These are phyloP conservation scores for Tringa solitaria DNA, from an alignment of 2,113 vertebrate genomes.

Conservation along the genomic window DNA sequence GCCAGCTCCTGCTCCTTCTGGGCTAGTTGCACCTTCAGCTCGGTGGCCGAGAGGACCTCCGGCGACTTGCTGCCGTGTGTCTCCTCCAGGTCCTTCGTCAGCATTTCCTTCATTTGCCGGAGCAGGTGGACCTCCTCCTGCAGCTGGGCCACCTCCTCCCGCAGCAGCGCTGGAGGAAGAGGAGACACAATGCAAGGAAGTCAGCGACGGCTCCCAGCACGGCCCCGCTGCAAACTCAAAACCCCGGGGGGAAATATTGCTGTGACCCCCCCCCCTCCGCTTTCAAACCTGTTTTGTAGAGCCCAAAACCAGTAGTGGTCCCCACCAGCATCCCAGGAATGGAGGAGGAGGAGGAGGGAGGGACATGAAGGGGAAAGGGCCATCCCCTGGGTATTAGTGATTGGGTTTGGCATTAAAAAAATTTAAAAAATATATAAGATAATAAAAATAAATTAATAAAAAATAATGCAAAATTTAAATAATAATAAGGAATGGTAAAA, in stretches of 20 bases:
- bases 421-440: background rate
- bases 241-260: background rate
- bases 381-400: too few relatives aligned
- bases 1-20: conserved; percentile 96
- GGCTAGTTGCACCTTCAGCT: conserved; percentile 93
- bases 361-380: background rate
- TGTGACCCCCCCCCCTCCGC: background rate
- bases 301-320: background rate
- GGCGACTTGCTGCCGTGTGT: conserved; percentile 87
- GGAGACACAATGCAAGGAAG: conserved; percentile 32
- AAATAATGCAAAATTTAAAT: background rate
- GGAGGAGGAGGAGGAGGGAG: background rate
- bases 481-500: too few relatives aligned
- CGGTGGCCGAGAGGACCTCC: conserved; percentile 90
- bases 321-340: fast-evolving
- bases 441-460: background rate
- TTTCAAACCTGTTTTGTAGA: background rate
- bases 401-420: background rate
- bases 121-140: conserved; percentile 97
- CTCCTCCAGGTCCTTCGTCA: conserved; percentile 95
- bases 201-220: background rate
- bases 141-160: conserved; percentile 94
- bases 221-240: background rate
- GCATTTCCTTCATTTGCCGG: conserved; percentile 97
- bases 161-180: conserved; percentile 84